Conservation (phyloP, 2,113 vertebrate genomes). For the Nothobranchius furzeri region DNA sequence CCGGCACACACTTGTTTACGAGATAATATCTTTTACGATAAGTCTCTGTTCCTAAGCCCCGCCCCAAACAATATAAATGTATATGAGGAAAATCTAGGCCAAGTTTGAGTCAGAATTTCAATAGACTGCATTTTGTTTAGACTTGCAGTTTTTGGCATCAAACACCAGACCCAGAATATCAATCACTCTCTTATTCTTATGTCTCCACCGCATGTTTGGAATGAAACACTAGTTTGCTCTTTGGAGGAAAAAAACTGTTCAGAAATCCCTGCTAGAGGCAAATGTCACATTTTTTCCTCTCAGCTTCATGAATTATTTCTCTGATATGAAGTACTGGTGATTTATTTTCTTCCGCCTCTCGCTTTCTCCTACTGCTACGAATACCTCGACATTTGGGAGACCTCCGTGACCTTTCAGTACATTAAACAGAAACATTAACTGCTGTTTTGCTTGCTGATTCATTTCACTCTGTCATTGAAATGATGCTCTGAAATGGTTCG, state of each 20-base stretch:
- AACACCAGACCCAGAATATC: conserved; percentile 59
- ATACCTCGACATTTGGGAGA: conserved; percentile 29
- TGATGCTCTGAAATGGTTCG: conserved; percentile 6
- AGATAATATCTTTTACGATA: conserved; percentile 73
- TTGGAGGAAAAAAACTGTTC: conserved; percentile 27
- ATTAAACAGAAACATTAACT: conserved; percentile 44
- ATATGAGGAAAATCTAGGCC: conserved; percentile 79
- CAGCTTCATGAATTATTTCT: conserved; percentile 54
- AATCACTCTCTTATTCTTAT: conserved; percentile 50
- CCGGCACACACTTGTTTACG: conserved; percentile 66
- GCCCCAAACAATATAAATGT: conserved; percentile 81
- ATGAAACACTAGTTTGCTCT: conserved; percentile 16
- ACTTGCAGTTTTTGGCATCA: conserved; percentile 63
- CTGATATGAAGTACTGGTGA: conserved; percentile 29
- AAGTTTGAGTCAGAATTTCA: conserved; percentile 75
- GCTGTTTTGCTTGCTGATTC: conserved; percentile 27
- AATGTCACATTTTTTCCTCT: conserved; percentile 47
- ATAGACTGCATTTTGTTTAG: conserved; percentile 68
- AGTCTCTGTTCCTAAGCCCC: conserved; percentile 55
- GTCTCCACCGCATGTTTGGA: conserved; percentile 20
- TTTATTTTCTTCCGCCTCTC: no score
- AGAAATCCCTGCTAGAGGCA: conserved; percentile 41
- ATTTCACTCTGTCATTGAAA: conserved; percentile 40
- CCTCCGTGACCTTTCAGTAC: conserved; percentile 33
- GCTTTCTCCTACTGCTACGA: conserved; percentile 23